Base-by-base conservation (phyloP, 1,140 invertebrate species). In the Alviniconcha marisindica region DNA sequence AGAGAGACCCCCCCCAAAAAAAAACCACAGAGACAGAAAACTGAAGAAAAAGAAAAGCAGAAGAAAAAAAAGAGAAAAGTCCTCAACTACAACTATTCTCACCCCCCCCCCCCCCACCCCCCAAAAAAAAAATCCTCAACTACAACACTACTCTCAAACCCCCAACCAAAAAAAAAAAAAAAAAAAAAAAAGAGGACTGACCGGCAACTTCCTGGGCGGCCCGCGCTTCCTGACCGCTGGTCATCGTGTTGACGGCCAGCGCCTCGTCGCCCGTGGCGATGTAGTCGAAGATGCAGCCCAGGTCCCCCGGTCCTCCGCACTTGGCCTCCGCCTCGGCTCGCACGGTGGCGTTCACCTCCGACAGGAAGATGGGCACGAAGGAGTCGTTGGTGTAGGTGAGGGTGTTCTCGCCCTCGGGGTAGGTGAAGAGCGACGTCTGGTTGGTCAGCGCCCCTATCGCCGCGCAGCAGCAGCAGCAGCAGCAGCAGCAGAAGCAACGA, bases 281-380 rank as follows among this genome's bases (percentile, higher is more conserved):
- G 54, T 60, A 85, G 54, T 87, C 83, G 69, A 77, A 87, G 7
- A 85, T 21, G 77, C 83, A 85, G 1, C 66, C 74, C 18, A 73
- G n/a, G 21, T 83, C 56, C 21, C 18, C 38, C 14, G 24, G 1
- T 0, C 69, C 48, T 0, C 83, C 86, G 80, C 86, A 87, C n/a
- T 77, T 40, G 3, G 15, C 69, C 18, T 44, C 33, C 24, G 86
- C 84, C 21, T 84, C 69, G 1, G 28, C 36, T 24, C 36, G 56
- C 14, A 76, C 31, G 33, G 82, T 77, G n/a, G 12, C 33, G 40
- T 76, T 82, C 18, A 63, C 83, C 18, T 84, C 82, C n/a, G 77
- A 71, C 38, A 85, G n/a, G 36, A 87, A 87, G 40, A 85, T 74
- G 33, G 86, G 86, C 14, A 71, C 54, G 60, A 87, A 87, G 10